Evolutionary conservation across 2,888 invertebrate species (phyloP).

Genomic region (Osedax frankpressi): DNA sequence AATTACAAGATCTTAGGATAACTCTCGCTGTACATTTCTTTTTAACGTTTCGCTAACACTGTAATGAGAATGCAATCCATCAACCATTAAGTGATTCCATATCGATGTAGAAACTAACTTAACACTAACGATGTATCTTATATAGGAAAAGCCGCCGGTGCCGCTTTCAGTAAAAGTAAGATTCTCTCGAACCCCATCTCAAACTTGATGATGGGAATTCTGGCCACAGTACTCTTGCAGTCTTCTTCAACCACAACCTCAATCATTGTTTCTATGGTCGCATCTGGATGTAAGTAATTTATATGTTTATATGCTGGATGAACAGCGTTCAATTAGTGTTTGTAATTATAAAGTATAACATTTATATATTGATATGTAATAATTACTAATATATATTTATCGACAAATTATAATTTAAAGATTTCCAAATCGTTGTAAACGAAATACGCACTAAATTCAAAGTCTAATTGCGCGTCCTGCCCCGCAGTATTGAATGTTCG

Average conservation of each 20-base stretch:
- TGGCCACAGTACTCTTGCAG: constrained; percentile 49
- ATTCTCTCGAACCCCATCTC: constrained; percentile 45
- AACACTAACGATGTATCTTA: no score
- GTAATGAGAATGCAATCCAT: no score
- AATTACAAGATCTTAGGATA: no score
- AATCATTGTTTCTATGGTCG: constrained; percentile 27
- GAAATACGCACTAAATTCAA: not conserved
- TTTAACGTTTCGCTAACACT: no score
- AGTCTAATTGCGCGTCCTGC: no score
- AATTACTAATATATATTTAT: not conserved
- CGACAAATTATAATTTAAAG: not conserved
- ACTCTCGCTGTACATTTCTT: no score
- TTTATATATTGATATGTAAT: not conserved
- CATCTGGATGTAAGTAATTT: constrained; percentile 22
- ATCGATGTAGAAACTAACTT: no score
- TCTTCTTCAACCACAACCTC: constrained; percentile 47
- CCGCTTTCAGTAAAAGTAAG: constrained; percentile 38
- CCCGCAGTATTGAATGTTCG: constrained; percentile 41
- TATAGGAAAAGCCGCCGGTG: constrained; percentile 30
- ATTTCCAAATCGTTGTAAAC: not conserved
- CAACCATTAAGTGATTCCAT: no score
- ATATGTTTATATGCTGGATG: not conserved
- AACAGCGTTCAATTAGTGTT: not conserved
- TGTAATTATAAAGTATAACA: not conserved
- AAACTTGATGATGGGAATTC: constrained; percentile 49